Conservation (phyloP, 1,140 invertebrate genomes). For the Formica selysi region DNA sequence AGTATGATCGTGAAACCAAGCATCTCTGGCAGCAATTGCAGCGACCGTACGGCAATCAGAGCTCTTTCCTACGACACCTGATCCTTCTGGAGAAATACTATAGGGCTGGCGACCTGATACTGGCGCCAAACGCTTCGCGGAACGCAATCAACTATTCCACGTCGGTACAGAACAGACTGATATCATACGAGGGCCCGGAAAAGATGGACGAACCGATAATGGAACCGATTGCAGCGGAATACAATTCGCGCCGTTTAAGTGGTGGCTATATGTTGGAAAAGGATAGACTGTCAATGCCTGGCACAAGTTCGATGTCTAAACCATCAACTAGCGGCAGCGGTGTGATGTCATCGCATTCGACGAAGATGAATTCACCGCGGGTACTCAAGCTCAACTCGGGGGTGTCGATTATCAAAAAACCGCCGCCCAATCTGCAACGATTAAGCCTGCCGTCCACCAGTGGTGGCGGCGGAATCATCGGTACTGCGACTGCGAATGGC, state of each 20-base stretch:
- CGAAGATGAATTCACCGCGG: slow-evolving; percentile 64
- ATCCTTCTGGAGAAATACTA: slow-evolving; percentile 94
- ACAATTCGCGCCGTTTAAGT: slow-evolving; percentile 80
- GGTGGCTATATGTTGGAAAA: slow-evolving; percentile 81
- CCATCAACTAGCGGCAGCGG: neutral
- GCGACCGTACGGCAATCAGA: slow-evolving; percentile 94
- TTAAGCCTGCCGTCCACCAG: slow-evolving; percentile 74
- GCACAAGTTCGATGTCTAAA: slow-evolving; percentile 54
- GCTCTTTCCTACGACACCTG: slow-evolving; percentile 93
- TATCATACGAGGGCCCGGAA: slow-evolving; percentile 89
- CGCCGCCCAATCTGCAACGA: slow-evolving; percentile 83
- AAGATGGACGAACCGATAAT: slow-evolving; percentile 84
- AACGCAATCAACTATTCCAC: slow-evolving; percentile 92
- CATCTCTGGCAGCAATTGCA: slow-evolving; percentile 93
- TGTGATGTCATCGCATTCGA: slow-evolving; percentile 9
- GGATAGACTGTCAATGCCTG: slow-evolving; percentile 62
- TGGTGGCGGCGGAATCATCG: neutral
- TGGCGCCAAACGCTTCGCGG: slow-evolving; percentile 90
- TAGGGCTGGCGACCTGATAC: slow-evolving; percentile 90
- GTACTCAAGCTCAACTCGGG: slow-evolving; percentile 81
- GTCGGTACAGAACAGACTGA: slow-evolving; percentile 92
- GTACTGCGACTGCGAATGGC: neutral
- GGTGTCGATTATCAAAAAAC: slow-evolving; percentile 85
- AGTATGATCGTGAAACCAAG: slow-evolving; percentile 93
- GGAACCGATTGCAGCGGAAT: slow-evolving; percentile 80